A percentile compares a stretch with the other conserved stretches of the same genome.
phyloP scores from a whole-genome alignment of 2,113 vertebrate genomes.

The Plecotus auritus region DNA sequence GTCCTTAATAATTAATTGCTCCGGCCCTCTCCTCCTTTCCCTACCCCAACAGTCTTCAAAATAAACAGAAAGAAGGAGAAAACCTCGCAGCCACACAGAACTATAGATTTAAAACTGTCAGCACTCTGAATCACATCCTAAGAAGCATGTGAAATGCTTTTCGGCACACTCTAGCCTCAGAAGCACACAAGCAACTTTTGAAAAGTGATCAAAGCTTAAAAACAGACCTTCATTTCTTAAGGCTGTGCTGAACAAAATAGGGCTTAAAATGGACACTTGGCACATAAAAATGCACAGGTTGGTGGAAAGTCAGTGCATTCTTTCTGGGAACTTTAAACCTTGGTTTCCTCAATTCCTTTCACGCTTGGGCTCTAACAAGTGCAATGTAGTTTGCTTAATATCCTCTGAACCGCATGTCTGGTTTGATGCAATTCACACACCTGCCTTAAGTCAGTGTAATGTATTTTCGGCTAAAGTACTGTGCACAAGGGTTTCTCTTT shows the following conservation, averaged over 20 bases:
- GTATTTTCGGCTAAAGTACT: neutral
- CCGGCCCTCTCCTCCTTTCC: neutral
- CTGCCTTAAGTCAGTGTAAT: neutral
- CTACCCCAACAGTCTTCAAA: neutral
- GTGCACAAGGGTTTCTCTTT: conserved; percentile 10
- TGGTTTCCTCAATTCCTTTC: neutral
- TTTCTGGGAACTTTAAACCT: neutral
- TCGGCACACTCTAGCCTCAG: neutral
- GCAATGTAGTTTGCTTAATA: neutral
- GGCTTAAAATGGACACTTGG: neutral
- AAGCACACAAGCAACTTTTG: neutral
- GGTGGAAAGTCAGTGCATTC: neutral
- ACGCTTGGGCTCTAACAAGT: neutral
- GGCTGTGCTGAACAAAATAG: neutral
- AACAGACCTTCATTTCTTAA: neutral
- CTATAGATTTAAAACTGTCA: neutral
- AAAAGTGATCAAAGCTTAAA: neutral
- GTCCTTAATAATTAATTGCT: neutral
- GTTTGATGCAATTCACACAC: neutral
- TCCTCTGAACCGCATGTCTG: neutral
- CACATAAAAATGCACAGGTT: neutral
- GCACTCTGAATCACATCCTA: neutral
- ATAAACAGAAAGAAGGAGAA: neutral
- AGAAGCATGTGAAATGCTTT: neutral
- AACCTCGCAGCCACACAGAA: neutral